phyloP scores from a whole-genome alignment of 2,888 invertebrate species.

The Xanthia togata region DNA sequence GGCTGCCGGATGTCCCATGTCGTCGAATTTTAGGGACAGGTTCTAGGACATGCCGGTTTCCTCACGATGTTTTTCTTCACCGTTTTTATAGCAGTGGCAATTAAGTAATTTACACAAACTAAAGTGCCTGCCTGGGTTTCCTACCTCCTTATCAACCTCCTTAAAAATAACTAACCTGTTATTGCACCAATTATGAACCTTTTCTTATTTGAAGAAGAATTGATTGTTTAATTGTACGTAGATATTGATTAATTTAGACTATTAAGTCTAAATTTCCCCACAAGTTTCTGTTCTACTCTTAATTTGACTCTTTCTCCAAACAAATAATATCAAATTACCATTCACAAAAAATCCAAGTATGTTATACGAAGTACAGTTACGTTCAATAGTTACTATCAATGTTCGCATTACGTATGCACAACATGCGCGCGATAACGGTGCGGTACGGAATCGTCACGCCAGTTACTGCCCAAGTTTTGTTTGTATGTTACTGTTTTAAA shows the following conservation, averaged over 20 bases:
- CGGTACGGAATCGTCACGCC: slow-evolving; percentile 66
- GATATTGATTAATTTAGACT: no score
- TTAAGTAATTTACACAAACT: no score
- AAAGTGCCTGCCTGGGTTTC: no score
- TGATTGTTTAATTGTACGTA: no score
- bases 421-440: slow-evolving; percentile 76
- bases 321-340: slow-evolving; percentile 11
- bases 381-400: slow-evolving; percentile 63
- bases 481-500: slow-evolving; percentile 45
- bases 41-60: no score
- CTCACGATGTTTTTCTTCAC: no score
- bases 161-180: not conserved
- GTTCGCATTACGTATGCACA: slow-evolving; percentile 73
- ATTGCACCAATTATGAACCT: not conserved
- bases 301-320: not conserved
- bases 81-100: no score
- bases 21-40: no score
- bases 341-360: slow-evolving; percentile 49
- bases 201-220: not conserved
- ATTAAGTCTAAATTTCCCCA: not conserved
- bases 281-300: no score
- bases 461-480: slow-evolving; percentile 43
- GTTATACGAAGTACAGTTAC: slow-evolving; percentile 69
- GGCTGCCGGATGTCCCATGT: no score
- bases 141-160: no score